Evolutionary conservation across 1,140 invertebrate species (phyloP), one percentile per base, ranked within the genome.

Genomic region (Drosophila leontia): DNA sequence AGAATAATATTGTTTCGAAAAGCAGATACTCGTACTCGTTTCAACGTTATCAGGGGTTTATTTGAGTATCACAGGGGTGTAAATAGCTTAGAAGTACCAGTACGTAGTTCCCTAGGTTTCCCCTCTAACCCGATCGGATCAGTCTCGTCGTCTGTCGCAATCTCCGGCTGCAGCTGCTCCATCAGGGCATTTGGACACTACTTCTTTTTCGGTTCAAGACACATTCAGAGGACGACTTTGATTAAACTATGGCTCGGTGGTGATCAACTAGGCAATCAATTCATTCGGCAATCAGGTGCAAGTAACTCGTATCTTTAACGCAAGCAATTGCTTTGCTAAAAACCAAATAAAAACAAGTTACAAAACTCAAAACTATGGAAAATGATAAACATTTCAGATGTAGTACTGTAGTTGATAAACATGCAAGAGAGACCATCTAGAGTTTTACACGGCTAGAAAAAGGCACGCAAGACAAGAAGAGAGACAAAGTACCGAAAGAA

Each of bases 371-470:
- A 23, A 47, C n/a, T 32, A 26, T 11, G 17, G 7, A 34, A 59
- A 61, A 60, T 3, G 0, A 42, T 58, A 60, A 19, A 47, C 23
- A 47, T 55, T 53, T 77, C 55, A 58, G 55, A 50, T 47, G 57
- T 58, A 70, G 50, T 65, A 75, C 48, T 59, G 48, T 63, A 72
- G 51, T 67, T 80, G 57, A 51, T 45, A 65, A 44, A 56, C 85
- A 90, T 88, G 85, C 85, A 88, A 90, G 77, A 90, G 85, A 90
- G 85, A 85, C 69, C 85, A 87, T 65, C 85, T 90, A 88, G 62
- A 78, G 57, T 41, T 68, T 75, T 75, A 79, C 81, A 90, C 75
- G 80, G 76, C 80, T 86, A 88, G 45, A 56, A 69, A 90, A 79
- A 78, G 63, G 87, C 85, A 88, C 85, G 85, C 84, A 88, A 88